Evolutionary conservation across 2,888 invertebrate species (phyloP).

Genomic region (Drosophila yooni): DNA sequence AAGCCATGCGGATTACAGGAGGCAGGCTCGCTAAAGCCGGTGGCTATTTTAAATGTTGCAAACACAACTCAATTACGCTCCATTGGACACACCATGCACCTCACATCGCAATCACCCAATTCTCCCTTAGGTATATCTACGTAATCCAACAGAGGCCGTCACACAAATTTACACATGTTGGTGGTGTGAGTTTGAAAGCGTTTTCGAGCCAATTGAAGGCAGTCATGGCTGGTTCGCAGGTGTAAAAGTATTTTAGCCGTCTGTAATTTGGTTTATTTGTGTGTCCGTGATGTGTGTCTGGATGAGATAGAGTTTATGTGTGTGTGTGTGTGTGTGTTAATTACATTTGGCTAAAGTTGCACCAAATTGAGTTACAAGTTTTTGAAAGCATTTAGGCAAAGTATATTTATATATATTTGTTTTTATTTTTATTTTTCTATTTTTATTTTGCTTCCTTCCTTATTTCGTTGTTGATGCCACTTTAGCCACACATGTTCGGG

Average conservation of each 20-base stretch:
- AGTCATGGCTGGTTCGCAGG: constrained; percentile 59
- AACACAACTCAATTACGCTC: constrained; percentile 77
- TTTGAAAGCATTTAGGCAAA: constrained; percentile 72
- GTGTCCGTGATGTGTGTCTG: constrained; percentile 8
- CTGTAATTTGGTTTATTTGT: constrained; percentile 33
- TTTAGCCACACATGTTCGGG: constrained; percentile 64
- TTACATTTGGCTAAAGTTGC: constrained; percentile 76
- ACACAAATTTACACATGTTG: constrained; percentile 46
- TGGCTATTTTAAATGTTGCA: constrained; percentile 76
- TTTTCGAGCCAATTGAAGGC: constrained; percentile 65
- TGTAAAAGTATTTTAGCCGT: constrained; percentile 57
- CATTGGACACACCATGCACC: constrained; percentile 12
- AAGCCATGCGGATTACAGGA: constrained; percentile 22
- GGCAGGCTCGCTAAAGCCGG: constrained; percentile 59
- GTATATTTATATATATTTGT: constrained; percentile 18
- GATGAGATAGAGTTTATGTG: constrained; percentile 33
- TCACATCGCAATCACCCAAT: neutral
- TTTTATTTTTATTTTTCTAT: neutral
- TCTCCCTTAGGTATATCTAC: neutral
- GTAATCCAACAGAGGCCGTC: constrained; percentile 33
- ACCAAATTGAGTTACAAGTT: constrained; percentile 76
- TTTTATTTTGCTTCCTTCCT: constrained; percentile 14
- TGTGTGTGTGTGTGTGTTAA: constrained; percentile 62
- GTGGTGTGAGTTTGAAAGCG: constrained; percentile 28
- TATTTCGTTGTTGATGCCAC: constrained; percentile 17